phyloP scores from a whole-genome alignment of 2,888 invertebrate genomes.

The Cecidostiba fungosa region DNA sequence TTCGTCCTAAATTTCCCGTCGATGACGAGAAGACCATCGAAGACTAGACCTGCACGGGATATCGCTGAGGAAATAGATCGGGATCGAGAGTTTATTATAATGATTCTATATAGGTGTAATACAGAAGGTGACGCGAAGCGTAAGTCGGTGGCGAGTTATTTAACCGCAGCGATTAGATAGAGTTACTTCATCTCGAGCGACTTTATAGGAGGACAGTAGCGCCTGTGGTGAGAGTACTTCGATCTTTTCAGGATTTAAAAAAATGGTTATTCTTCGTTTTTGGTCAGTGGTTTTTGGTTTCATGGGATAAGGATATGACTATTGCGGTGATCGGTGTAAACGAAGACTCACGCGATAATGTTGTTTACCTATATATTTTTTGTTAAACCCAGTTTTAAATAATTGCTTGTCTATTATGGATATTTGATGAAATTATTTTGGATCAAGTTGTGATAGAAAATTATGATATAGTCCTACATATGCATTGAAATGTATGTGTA shows the following conservation, averaged over 20 bases:
- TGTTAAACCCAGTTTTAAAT: not conserved
- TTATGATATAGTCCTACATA: too few species aligned
- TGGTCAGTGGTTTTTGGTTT: not conserved
- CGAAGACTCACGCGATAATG: too few species aligned
- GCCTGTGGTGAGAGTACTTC: not conserved
- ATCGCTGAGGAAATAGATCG: slow-evolving; percentile 80
- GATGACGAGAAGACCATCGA: slow-evolving; percentile 85
- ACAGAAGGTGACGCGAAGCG: not conserved
- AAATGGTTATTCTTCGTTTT: not conserved
- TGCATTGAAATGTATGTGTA: too few species aligned
- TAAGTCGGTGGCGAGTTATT: slow-evolving; percentile 20
- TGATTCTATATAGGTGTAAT: too few species aligned
- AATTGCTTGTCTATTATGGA: not conserved
- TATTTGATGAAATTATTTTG: too few species aligned
- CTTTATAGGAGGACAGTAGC: not conserved
- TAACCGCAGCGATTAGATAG: slow-evolving; percentile 40
- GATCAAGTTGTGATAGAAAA: too few species aligned
- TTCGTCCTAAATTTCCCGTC: slow-evolving; percentile 84
- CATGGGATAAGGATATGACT: not conserved
- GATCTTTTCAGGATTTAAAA: not conserved
- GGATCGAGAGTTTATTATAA: not conserved
- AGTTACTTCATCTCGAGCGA: not conserved
- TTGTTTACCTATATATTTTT: too few species aligned
- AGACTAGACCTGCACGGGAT: slow-evolving; percentile 82
- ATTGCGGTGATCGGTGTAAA: not conserved